Evolutionary conservation across 2,797 vertebrate species (phyloP).

Genomic region (Enteromius afrohamiltoni): DNA sequence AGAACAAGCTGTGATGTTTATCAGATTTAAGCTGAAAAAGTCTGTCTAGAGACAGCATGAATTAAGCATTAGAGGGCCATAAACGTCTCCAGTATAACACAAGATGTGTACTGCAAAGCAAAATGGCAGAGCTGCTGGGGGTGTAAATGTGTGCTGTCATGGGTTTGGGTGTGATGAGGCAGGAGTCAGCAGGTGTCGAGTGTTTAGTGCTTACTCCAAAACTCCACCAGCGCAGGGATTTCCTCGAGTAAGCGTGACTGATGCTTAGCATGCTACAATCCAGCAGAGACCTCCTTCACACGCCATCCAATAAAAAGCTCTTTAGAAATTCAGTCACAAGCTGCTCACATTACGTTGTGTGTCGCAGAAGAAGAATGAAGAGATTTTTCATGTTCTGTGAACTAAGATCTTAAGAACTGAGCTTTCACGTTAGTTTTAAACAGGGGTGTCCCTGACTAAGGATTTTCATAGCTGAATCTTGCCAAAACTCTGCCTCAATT

Average conservation of each 20-base stretch:
- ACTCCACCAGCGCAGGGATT: slow-evolving; percentile 12
- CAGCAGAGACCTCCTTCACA: background rate
- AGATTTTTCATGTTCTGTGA: background rate
- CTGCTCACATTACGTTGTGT: background rate
- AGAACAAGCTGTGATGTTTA: background rate
- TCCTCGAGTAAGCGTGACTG: slow-evolving; percentile 6
- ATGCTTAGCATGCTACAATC: slow-evolving; percentile 20
- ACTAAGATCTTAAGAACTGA: background rate
- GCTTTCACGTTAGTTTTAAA: background rate
- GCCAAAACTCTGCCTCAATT: too few species aligned
- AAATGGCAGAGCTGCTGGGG: background rate
- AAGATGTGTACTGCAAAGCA: slow-evolving; percentile 17
- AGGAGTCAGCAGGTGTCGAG: background rate
- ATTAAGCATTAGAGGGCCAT: background rate
- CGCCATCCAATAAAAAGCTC: slow-evolving; percentile 11
- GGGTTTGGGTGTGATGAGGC: slow-evolving; percentile 34
- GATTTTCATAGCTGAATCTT: too few species aligned
- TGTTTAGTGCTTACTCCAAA: slow-evolving; percentile 42
- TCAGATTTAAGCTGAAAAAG: background rate
- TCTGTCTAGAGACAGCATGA: background rate
- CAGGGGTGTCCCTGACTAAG: too few species aligned
- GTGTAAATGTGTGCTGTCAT: slow-evolving; percentile 35
- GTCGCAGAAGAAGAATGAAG: background rate
- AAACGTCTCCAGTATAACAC: background rate
- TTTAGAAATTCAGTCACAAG: background rate